Evolutionary conservation across 2,888 invertebrate species (phyloP).

Genomic region (Phyllotreta striolata): DNA sequence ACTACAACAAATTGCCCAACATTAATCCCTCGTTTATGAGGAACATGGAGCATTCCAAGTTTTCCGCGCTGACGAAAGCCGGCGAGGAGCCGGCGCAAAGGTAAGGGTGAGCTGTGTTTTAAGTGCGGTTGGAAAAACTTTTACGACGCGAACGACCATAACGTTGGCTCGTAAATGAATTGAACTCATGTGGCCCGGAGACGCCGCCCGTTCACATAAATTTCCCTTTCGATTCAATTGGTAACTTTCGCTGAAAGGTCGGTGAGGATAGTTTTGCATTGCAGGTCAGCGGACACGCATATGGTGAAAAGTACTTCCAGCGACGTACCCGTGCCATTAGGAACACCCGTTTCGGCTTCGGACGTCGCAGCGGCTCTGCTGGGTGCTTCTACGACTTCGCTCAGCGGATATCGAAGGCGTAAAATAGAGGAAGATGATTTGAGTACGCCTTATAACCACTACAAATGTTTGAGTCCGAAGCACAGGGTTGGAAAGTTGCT

Average conservation of each 20-base stretch:
- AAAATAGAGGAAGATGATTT: constrained; percentile 69
- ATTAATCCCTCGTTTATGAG: constrained; percentile 59
- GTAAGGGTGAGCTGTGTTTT: constrained; percentile 25
- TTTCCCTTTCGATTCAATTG: constrained; percentile 15
- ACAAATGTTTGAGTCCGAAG: constrained; percentile 74
- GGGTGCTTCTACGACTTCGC: constrained; percentile 64
- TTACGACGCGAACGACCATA: constrained; percentile 9
- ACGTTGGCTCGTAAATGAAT: constrained; percentile 15
- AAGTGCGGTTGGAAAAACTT: constrained; percentile 13
- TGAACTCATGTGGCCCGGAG: constrained; percentile 14
- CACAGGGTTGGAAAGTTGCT: constrained; percentile 61
- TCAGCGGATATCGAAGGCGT: constrained; percentile 58
- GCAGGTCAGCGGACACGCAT: constrained; percentile 49
- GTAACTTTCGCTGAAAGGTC: not conserved
- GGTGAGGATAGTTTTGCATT: constrained; percentile 1
- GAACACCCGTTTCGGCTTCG: constrained; percentile 64
- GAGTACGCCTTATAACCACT: constrained; percentile 78
- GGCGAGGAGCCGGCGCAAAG: constrained; percentile 46
- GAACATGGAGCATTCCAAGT: constrained; percentile 60
- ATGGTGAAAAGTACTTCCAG: constrained; percentile 63
- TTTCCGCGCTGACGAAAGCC: constrained; percentile 56
- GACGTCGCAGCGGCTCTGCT: constrained; percentile 65
- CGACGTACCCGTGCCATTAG: constrained; percentile 60
- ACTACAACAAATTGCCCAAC: constrained; percentile 42
- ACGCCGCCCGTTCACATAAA: constrained; percentile 1